phyloP scores from a whole-genome alignment of 2,888 invertebrate species.

The Deroplatys truncata region DNA sequence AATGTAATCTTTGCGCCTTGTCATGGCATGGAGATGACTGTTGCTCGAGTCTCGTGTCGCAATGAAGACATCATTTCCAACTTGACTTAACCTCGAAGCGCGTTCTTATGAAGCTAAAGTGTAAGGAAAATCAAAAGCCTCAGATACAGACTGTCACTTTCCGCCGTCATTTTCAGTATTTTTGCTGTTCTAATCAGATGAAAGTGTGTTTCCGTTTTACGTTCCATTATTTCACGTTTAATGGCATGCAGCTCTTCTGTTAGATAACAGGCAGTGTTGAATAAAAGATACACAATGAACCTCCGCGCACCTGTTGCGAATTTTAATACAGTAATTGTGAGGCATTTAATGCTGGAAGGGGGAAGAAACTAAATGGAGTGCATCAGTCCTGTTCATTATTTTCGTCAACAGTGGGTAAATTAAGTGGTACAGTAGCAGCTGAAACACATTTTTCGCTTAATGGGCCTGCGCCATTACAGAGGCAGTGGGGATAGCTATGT shows the following conservation, averaged over 20 bases:
- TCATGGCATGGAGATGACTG: no score
- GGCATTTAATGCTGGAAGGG: background rate
- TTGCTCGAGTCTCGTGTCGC: no score
- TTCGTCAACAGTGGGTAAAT: no score
- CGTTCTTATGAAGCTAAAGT: background rate
- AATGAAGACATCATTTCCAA: no score
- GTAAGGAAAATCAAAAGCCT: background rate
- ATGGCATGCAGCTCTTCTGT: background rate
- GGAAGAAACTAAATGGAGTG: background rate
- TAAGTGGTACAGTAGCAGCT: no score
- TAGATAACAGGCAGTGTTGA: background rate
- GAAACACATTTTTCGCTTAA: no score
- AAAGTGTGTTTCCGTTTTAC: background rate
- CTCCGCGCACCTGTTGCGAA: background rate
- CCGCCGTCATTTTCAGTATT: no score
- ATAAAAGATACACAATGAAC: background rate
- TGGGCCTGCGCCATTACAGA: no score
- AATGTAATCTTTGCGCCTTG: no score
- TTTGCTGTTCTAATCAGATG: background rate
- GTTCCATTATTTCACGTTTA: background rate
- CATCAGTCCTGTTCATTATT: background rate
- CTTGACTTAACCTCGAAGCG: no score
- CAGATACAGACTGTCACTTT: background rate
- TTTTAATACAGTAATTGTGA: background rate
- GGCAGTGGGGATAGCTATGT: no score